Evolutionary conservation across 2,888 invertebrate species (phyloP).

Genomic region (Campopleginae sp.): DNA sequence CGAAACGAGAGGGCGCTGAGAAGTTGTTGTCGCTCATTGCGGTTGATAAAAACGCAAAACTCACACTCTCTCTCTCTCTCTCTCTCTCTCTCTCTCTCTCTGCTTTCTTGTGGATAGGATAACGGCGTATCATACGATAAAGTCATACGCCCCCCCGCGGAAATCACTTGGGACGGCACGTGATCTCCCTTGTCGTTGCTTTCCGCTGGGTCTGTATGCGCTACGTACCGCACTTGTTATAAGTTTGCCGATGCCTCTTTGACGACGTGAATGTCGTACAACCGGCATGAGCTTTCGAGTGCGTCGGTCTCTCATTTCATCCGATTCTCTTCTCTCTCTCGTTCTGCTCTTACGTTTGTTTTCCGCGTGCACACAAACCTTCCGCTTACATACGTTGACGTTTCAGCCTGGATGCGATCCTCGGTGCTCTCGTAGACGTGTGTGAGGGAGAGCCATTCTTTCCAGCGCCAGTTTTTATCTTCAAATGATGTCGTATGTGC

Average conservation of each 20-base stretch:
- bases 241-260: conserved; percentile 51
- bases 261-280: conserved; percentile 25
- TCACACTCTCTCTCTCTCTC: conserved; percentile 39
- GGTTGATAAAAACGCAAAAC: conserved; percentile 51
- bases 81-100: conserved; percentile 44
- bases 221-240: conserved; percentile 36
- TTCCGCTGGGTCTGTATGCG: conserved; percentile 4
- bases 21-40: conserved; percentile 40
- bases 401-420: conserved; percentile 40
- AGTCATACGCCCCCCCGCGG: conserved; percentile 20
- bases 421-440: background rate
- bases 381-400: conserved; percentile 48
- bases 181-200: conserved; percentile 35
- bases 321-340: conserved; percentile 32
- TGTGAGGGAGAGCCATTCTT: background rate
- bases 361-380: conserved; percentile 69
- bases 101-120: conserved; percentile 29
- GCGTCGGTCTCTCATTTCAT: conserved; percentile 40
- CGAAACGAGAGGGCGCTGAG: conserved; percentile 64
- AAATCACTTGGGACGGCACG: conserved; percentile 56
- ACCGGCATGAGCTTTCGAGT: conserved; percentile 57
- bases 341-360: conserved; percentile 74
- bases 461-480: background rate
- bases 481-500: background rate
- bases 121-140: conserved; percentile 44